Conservation (phyloP, 37 sponge, comb jelly and placozoan genomes). For the Ephydatia muelleri region DNA sequence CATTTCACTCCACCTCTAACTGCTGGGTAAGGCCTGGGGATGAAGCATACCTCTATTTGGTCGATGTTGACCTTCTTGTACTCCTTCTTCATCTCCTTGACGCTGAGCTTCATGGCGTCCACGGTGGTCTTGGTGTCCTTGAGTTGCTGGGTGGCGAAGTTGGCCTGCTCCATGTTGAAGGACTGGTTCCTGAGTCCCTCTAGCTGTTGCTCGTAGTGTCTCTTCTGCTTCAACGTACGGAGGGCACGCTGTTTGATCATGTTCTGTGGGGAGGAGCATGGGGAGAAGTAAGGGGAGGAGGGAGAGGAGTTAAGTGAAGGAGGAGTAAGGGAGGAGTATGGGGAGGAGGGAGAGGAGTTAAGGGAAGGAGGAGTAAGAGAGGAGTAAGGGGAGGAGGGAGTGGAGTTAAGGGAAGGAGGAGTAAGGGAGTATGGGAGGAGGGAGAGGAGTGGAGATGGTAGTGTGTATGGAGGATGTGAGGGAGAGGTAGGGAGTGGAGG, state of each 20-base stretch:
- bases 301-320: slow-evolving; percentile 13
- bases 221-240: slow-evolving; percentile 97
- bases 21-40: background rate
- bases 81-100: slow-evolving; percentile 99
- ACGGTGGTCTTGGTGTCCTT: slow-evolving; percentile 98
- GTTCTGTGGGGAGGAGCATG: slow-evolving; percentile 58
- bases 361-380: background rate
- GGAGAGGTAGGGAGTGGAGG: slow-evolving; percentile 14
- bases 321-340: background rate
- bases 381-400: background rate
- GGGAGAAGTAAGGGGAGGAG: slow-evolving; percentile 16
- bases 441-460: slow-evolving; percentile 8
- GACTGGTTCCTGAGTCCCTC: slow-evolving; percentile 93
- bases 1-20: no score
- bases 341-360: background rate
- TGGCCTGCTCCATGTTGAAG: slow-evolving; percentile 99
- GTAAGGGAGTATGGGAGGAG: slow-evolving; percentile 3
- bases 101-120: slow-evolving; percentile 97
- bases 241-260: slow-evolving; percentile 98
- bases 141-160: slow-evolving; percentile 95
- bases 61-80: slow-evolving; percentile 97
- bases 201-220: slow-evolving; percentile 89
- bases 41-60: slow-evolving; percentile 84
- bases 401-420: background rate
- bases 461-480: slow-evolving; percentile 19